Percentiles rank a stretch among this genome's conserved stretches.
phyloP scores from a whole-genome alignment of 2,113 vertebrate genomes.

The Bubo blakistoni region DNA sequence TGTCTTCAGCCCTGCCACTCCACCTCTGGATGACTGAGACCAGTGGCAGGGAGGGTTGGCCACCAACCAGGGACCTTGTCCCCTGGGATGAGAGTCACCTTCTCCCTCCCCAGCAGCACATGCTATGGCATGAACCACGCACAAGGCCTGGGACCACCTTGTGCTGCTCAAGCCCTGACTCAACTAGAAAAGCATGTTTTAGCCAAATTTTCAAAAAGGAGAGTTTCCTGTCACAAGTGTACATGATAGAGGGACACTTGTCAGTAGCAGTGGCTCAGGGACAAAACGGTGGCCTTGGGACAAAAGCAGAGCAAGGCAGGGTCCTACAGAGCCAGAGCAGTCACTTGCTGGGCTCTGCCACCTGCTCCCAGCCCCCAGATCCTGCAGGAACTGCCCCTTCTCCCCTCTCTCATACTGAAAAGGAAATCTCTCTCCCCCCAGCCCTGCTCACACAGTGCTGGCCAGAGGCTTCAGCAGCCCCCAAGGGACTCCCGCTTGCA shows the following conservation, averaged over 20 bases:
- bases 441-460: neutral
- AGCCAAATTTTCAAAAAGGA: neutral
- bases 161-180: neutral
- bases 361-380: neutral
- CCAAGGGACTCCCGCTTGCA: rapidly evolving
- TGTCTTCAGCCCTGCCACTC: neutral
- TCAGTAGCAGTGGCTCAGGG: neutral
- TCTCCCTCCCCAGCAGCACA: neutral
- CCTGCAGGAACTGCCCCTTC: neutral
- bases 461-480: neutral
- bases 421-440: neutral
- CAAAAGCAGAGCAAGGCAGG: neutral
- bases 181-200: neutral
- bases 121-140: neutral
- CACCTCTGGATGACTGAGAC: neutral
- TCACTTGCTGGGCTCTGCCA: neutral
- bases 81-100: neutral
- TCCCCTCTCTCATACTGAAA: neutral
- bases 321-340: rapidly evolving
- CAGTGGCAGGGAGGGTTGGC: rapidly evolving
- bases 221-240: neutral
- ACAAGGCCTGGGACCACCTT: neutral
- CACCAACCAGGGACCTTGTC: neutral
- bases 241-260: rapidly evolving
- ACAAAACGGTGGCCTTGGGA: neutral